Evolutionary conservation across 2,797 vertebrate species (phyloP).

Genomic region (Alosa sapidissima): DNA sequence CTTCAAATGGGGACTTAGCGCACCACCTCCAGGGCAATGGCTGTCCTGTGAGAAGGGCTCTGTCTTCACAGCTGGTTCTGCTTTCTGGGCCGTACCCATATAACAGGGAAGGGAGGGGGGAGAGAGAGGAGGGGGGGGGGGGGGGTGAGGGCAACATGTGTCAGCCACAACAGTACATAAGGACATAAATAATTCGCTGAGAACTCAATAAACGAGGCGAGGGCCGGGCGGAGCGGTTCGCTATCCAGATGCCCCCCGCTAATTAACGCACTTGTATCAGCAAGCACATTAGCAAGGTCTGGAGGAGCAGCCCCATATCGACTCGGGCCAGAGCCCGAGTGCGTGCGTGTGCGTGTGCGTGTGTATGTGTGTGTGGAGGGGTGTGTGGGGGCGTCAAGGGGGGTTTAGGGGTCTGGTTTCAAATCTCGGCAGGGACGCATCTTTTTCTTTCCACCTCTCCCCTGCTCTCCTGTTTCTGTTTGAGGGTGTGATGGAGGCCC

Average conservation of each 20-base stretch:
- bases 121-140: no score
- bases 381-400: not conserved
- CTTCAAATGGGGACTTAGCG: slow-evolving; percentile 30
- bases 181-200: slow-evolving; percentile 29
- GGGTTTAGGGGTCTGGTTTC: not conserved
- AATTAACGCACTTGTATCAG: slow-evolving; percentile 25
- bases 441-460: slow-evolving; percentile 19
- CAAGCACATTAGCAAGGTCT: not conserved
- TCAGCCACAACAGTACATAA: slow-evolving; percentile 11
- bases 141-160: slow-evolving; percentile 26
- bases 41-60: slow-evolving; percentile 30
- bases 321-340: not conserved
- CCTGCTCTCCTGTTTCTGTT: not conserved
- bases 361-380: not conserved
- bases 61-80: slow-evolving; percentile 44
- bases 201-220: slow-evolving; percentile 35
- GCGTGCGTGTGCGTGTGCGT: not conserved
- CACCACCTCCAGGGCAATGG: slow-evolving; percentile 29
- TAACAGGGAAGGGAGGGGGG: slow-evolving; percentile 16
- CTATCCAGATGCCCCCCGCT: not conserved
- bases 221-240: not conserved
- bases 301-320: not conserved
- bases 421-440: slow-evolving; percentile 11
- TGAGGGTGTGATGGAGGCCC: slow-evolving; percentile 30
- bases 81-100: slow-evolving; percentile 29